Conservation (phyloP, 2,888 invertebrate species). For the Chrysolina haemoptera region DNA sequence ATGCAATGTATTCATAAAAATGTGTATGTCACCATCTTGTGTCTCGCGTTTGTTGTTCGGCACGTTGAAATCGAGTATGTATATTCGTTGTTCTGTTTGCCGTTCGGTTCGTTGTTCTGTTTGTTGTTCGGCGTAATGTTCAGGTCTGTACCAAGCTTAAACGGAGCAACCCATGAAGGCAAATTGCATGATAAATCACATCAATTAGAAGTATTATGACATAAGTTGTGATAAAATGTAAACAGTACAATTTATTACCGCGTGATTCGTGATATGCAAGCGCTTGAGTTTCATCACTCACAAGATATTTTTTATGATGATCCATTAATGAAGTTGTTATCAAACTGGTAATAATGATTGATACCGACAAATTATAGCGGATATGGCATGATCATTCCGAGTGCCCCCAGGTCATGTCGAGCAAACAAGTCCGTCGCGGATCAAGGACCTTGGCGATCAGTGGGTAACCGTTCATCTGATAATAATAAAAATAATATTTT, state of each 20-base stretch:
- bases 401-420: background rate
- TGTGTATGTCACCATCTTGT: too few species aligned
- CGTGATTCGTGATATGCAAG: background rate
- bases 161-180: background rate
- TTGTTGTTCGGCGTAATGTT: too few species aligned
- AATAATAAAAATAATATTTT: too few species aligned
- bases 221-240: constrained; percentile 10
- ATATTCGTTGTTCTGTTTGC: too few species aligned
- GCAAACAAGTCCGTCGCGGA: constrained; percentile 7
- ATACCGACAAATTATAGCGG: constrained; percentile 19
- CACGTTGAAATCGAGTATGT: too few species aligned
- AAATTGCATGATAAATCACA: background rate
- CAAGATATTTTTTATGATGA: background rate
- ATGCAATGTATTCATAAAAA: too few species aligned
- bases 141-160: too few species aligned
- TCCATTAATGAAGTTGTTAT: constrained; percentile 5
- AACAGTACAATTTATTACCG: background rate
- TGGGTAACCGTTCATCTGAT: background rate
- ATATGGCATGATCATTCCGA: constrained; percentile 5
- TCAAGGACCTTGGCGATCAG: background rate
- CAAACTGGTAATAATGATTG: background rate
- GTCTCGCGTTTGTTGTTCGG: too few species aligned
- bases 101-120: too few species aligned
- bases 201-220: background rate
- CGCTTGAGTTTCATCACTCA: constrained; percentile 1